Base-by-base conservation (phyloP, 1,140 invertebrate genomes). In the Pseudobourletiella spinata region DNA sequence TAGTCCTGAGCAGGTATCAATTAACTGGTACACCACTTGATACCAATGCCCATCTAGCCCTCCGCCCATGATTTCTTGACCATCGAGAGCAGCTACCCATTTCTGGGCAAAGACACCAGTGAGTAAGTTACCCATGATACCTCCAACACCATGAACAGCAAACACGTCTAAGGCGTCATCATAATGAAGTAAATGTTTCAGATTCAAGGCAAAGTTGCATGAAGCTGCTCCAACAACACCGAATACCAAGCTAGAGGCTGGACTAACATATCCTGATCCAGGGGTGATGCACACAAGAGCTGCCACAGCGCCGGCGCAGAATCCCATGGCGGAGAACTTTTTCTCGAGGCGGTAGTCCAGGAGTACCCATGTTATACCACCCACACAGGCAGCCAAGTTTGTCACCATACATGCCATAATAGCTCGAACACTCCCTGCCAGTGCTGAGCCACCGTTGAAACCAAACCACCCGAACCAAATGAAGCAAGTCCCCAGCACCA, bases 161-260 rank as follows among this genome's bases (percentile, higher is more conserved):
- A 67, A 70, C 0, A 70, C 68, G 43, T 70, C 68, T 8, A 70
- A 26, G 14, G 68, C 68, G 61, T 70, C 68, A 59, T 70, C 68
- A 25, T 67, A 70, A 11, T 64, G 4, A 3, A 67, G 39, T 11
- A 48, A 55, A 25, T 65, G 56, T 52, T 67, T 67, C 11, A 70
- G 39, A 32, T 70, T 65, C 39, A 70, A 15, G 1, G 63, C 63
- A 2, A 70, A 30, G 30, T 70, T 65, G 28, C 68, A 70, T 3
- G n/a, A 57, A 0, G 61, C n/a, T 1, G 68, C 65, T 43, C 68
- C 65, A n/a, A 65, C 24, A n/a, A 67, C 16, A 30, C 68, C 68
- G 48, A 70, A 70, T 4, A 50, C 60, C 20, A 70, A 25, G 8
- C 42, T 43, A 16, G 62, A 64, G 14, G 59, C 24, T 15, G 66